Evolutionary conservation across 2,888 invertebrate genomes (phyloP).

Genomic region (Allygus modestus): DNA sequence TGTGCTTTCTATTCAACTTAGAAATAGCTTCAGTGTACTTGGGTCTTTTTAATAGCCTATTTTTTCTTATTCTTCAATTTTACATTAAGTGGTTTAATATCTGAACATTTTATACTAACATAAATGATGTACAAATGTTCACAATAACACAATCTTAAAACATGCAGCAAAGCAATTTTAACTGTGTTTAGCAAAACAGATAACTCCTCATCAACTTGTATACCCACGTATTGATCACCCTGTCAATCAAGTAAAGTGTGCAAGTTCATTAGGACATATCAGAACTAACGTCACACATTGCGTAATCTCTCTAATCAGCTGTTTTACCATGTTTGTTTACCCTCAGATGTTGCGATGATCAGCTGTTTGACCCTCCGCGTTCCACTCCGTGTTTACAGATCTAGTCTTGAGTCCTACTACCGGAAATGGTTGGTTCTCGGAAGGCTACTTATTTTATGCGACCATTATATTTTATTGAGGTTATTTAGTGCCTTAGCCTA

Average conservation of each 20-base stretch:
- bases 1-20: no score
- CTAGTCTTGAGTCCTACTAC: neutral
- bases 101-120: no score
- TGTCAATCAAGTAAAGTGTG: neutral
- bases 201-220: no score
- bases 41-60: no score
- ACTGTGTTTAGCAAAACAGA: neutral
- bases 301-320: conserved; percentile 6
- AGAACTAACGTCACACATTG: neutral
- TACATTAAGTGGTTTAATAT: no score
- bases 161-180: no score
- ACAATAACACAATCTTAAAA: no score
- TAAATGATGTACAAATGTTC: no score
- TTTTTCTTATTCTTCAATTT: no score
- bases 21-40: no score
- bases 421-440: neutral
- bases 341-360: neutral
- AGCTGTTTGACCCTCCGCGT: neutral
- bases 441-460: neutral
- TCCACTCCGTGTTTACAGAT: conserved; percentile 1
- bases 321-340: conserved; percentile 4
- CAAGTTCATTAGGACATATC: neutral
- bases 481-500: neutral
- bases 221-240: neutral
- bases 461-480: conserved; percentile 14